phyloP scores from a whole-genome alignment of 2,888 invertebrate genomes.

The Theristus sp. region DNA sequence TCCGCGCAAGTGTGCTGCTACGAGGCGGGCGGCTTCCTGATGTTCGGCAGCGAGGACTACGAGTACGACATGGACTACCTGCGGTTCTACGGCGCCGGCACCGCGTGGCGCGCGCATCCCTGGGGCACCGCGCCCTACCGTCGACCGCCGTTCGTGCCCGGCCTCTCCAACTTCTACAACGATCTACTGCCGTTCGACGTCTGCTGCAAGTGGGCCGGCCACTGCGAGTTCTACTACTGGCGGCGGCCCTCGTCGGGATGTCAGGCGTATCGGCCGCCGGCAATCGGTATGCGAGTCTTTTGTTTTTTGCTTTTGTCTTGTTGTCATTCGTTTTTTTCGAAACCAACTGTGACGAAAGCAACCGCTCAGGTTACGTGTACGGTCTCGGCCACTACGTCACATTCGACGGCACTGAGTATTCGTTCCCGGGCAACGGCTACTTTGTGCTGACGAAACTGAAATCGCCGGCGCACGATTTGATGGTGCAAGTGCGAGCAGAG shows the following conservation, averaged over 20 bases:
- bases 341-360: too few species aligned
- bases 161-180: slow-evolving; percentile 81
- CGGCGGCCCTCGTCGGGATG: slow-evolving; percentile 75
- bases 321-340: too few species aligned
- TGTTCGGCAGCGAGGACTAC: slow-evolving; percentile 81
- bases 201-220: slow-evolving; percentile 78
- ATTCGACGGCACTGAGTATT: slow-evolving; percentile 88
- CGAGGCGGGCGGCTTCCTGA: slow-evolving; percentile 67
- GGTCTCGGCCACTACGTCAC: slow-evolving; percentile 85
- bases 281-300: slow-evolving; percentile 40
- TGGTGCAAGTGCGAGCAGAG: slow-evolving; percentile 18
- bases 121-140: slow-evolving; percentile 61
- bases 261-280: slow-evolving; percentile 78
- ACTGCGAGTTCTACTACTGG: slow-evolving; percentile 86
- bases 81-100: slow-evolving; percentile 54
- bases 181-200: slow-evolving; percentile 54
- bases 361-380: slow-evolving; percentile 58
- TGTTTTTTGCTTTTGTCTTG: slow-evolving; percentile 59
- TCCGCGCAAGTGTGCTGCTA: slow-evolving; percentile 86
- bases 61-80: slow-evolving; percentile 33
- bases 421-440: slow-evolving; percentile 83
- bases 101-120: slow-evolving; percentile 41
- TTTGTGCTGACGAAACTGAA: slow-evolving; percentile 46
- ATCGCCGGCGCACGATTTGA: slow-evolving; percentile 12
- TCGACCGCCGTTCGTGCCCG: slow-evolving; percentile 46